Percentiles rank a stretch among this genome's conserved stretches.
phyloP scores from a whole-genome alignment of 2,888 invertebrate species.

The Drosophila phalerata region DNA sequence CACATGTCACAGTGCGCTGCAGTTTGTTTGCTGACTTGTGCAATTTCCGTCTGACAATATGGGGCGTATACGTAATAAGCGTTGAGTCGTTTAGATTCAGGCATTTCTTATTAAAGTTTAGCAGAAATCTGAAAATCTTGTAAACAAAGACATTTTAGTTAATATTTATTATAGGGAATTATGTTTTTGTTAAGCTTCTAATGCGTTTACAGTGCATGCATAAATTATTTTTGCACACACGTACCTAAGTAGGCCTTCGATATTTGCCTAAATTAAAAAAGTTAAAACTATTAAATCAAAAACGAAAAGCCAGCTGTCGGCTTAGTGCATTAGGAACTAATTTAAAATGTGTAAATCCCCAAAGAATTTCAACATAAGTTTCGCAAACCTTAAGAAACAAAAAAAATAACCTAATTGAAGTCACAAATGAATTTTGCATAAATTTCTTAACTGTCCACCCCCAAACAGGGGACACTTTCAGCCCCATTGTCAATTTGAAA shows the following conservation, averaged over 20 bases:
- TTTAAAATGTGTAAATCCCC: constrained; percentile 42
- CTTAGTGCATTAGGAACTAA: constrained; percentile 39
- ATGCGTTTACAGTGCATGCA: constrained; percentile 34
- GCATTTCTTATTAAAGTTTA: constrained; percentile 14
- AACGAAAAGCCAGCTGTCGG: constrained; percentile 1
- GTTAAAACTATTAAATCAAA: constrained; percentile 31
- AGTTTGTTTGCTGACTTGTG: constrained; percentile 72
- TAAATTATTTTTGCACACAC: constrained; percentile 21
- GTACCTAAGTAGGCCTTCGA: neutral
- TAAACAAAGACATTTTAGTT: constrained; percentile 1
- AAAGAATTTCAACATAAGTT: neutral
- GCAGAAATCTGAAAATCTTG: neutral
- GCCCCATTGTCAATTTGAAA: constrained; percentile 35
- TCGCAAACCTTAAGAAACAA: constrained; percentile 9
- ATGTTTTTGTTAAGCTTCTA: neutral
- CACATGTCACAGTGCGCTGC: constrained; percentile 33
- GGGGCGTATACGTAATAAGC: constrained; percentile 58
- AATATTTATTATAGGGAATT: constrained; percentile 1
- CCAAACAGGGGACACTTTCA: constrained; percentile 15
- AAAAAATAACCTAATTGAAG: constrained; percentile 62
- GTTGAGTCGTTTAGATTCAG: constrained; percentile 13
- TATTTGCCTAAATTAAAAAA: constrained; percentile 57
- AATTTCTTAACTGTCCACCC: constrained; percentile 34
- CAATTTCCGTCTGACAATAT: constrained; percentile 69
- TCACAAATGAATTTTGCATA: constrained; percentile 50